Percentiles rank a stretch among this genome's conserved stretches.
Evolutionary conservation across 2,113 vertebrate genomes (phyloP).

Genomic region (Gopherus flavomarginatus): DNA sequence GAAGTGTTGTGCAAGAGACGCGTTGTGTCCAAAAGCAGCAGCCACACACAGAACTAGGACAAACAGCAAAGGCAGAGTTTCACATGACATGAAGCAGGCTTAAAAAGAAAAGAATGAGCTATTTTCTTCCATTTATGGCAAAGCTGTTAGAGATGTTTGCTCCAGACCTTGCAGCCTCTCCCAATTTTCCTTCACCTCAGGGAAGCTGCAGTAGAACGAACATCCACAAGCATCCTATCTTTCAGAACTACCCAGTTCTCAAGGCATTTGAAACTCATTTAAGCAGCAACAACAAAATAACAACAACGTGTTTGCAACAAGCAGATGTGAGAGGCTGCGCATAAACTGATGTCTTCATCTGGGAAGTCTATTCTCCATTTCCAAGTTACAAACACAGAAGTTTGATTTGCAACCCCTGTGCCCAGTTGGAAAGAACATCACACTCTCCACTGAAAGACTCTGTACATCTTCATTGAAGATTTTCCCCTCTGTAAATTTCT

Average conservation of each 20-base stretch:
- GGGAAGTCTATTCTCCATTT: neutral
- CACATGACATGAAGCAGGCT: neutral
- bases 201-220: neutral
- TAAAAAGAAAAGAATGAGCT: neutral
- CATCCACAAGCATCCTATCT: neutral
- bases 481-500: neutral
- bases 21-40: neutral
- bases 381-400: neutral
- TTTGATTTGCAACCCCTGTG: neutral
- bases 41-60: neutral
- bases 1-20: constrained; percentile 7
- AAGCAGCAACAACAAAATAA: neutral
- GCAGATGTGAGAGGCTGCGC: neutral
- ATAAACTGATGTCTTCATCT: neutral
- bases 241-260: neutral
- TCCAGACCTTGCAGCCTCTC: neutral
- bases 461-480: neutral
- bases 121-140: neutral
- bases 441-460: neutral
- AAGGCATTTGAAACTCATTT: neutral
- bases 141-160: neutral
- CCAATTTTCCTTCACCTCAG: neutral
- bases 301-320: neutral
- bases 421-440: neutral
- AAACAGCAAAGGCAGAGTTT: neutral